phyloP scores from a whole-genome alignment of 2,888 invertebrate genomes.

The Danaus chrysippus region DNA sequence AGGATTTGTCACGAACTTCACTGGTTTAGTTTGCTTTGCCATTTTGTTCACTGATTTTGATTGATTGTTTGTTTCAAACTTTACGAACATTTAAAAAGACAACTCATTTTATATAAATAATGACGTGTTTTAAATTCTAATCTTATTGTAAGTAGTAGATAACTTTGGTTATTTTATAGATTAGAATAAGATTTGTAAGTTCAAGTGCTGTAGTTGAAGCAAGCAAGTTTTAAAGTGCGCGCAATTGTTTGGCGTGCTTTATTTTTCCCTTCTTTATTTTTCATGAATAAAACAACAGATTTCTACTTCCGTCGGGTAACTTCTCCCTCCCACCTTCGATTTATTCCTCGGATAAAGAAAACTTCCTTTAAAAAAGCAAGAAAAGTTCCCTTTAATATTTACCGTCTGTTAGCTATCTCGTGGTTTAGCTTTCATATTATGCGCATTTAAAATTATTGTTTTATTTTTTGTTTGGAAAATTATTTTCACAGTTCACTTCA shows the following conservation, averaged over 20 bases:
- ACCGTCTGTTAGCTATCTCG: slow-evolving; percentile 69
- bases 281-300: slow-evolving; percentile 79
- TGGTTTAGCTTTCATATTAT: slow-evolving; percentile 62
- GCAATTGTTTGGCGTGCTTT: slow-evolving; percentile 54
- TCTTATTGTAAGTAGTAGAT: neutral
- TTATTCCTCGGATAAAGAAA: slow-evolving; percentile 76
- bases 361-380: slow-evolving; percentile 75
- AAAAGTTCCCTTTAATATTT: slow-evolving; percentile 75
- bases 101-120: slow-evolving; percentile 13
- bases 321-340: slow-evolving; percentile 77
- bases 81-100: slow-evolving; percentile 24
- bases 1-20: slow-evolving; percentile 68
- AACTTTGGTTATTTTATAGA: slow-evolving; percentile 5
- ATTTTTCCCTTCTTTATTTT: slow-evolving; percentile 69
- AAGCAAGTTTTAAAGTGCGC: slow-evolving; percentile 42
- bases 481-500: slow-evolving; percentile 28
- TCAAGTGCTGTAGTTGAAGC: slow-evolving; percentile 36
- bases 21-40: slow-evolving; percentile 48
- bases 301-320: slow-evolving; percentile 68
- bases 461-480: slow-evolving; percentile 43
- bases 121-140: slow-evolving; percentile 6
- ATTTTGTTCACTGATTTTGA: slow-evolving; percentile 48
- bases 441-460: slow-evolving; percentile 65
- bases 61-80: slow-evolving; percentile 43
- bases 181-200: slow-evolving; percentile 42